Evolutionary conservation across 2,797 vertebrate species (phyloP).

Genomic region (Simalia tracyae): DNA sequence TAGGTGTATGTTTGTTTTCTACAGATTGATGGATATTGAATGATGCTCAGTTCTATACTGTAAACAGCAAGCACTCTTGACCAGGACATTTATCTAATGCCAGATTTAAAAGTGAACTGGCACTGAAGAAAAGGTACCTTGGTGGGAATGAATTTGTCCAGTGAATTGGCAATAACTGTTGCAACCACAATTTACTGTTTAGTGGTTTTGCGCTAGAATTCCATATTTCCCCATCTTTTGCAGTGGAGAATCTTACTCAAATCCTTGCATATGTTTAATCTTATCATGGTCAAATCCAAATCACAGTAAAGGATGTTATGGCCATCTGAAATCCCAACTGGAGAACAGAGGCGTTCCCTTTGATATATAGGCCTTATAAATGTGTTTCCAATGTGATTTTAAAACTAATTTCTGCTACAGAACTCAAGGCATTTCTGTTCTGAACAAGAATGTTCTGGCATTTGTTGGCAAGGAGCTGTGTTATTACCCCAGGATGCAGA

Average conservation of each 20-base stretch:
- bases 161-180: not conserved
- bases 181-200: not conserved
- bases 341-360: not conserved
- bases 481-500: not conserved
- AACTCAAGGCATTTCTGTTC: not conserved
- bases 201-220: not conserved
- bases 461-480: not conserved
- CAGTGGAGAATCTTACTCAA: not conserved
- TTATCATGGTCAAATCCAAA: not conserved
- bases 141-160: not conserved
- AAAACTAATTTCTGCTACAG: not conserved
- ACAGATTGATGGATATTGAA: not conserved
- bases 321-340: not conserved
- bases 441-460: not conserved
- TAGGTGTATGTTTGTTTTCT: not conserved
- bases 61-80: not conserved
- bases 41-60: not conserved
- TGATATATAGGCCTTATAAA: not conserved
- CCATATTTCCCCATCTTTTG: not conserved
- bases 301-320: not conserved
- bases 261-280: not conserved
- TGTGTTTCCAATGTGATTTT: not conserved
- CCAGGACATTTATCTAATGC: not conserved
- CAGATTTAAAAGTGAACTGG: constrained; percentile 8
- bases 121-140: not conserved